Conservation (phyloP, 2,888 invertebrate genomes). For the Leptodirus hochenwartii region DNA sequence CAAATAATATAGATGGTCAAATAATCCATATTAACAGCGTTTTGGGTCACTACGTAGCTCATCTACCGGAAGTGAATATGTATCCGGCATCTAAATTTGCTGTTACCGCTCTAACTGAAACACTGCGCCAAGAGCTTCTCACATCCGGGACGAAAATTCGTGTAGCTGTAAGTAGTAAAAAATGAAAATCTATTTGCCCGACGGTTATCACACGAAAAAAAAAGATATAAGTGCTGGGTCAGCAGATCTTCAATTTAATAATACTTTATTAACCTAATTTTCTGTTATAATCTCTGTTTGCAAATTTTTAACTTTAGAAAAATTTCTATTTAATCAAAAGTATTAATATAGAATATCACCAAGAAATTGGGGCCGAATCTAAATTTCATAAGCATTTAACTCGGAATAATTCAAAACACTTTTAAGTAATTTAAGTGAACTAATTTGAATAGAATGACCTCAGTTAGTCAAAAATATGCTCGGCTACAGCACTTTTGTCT, state of each 20-base stretch:
- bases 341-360: no score
- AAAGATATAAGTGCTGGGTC: not conserved
- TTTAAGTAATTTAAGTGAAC: no score
- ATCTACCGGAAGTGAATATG: constrained; percentile 15
- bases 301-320: no score
- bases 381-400: no score
- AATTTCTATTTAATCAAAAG: no score
- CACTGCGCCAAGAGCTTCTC: constrained; percentile 22
- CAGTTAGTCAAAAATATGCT: no score
- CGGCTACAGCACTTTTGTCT: no score
- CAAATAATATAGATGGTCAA: constrained; percentile 14
- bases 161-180: constrained; percentile 18
- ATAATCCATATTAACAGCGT: constrained; percentile 17
- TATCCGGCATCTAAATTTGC: constrained; percentile 21
- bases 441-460: no score
- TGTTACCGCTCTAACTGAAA: constrained; percentile 22
- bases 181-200: constrained; percentile 3
- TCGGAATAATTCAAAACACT: no score
- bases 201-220: not conserved
- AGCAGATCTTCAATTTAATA: not conserved
- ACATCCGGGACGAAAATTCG: constrained; percentile 18
- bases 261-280: no score
- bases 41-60: constrained; percentile 16
- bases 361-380: not conserved
- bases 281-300: no score